Conservation (phyloP, 2,888 invertebrate species). For the Thymelicus lineola region DNA sequence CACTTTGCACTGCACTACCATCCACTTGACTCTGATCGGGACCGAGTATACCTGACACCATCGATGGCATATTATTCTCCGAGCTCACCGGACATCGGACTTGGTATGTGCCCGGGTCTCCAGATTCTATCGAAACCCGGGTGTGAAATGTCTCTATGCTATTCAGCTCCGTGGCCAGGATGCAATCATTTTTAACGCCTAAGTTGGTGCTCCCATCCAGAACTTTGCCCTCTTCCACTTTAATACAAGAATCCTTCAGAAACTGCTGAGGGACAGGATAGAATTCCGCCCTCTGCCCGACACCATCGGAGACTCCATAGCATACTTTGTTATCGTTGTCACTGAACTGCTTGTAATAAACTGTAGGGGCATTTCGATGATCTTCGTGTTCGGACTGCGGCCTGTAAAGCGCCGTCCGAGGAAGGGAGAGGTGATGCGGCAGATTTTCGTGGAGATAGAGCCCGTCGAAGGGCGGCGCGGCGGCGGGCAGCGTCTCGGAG, state of each 20-base stretch:
- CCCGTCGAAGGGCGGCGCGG: conserved; percentile 56
- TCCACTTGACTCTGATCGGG: conserved; percentile 70
- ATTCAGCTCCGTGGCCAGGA: conserved; percentile 57
- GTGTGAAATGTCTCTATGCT: conserved; percentile 65
- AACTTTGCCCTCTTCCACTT: conserved; percentile 56
- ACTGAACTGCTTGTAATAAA: conserved; percentile 66
- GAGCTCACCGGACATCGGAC: conserved; percentile 62
- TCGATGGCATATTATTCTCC: conserved; percentile 66
- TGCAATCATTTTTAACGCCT: conserved; percentile 62
- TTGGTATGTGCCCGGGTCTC: conserved; percentile 68
- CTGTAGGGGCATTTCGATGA: conserved; percentile 56
- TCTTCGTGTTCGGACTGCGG: conserved; percentile 58
- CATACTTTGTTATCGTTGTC: conserved; percentile 64
- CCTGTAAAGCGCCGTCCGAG: conserved; percentile 60
- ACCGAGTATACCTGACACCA: conserved; percentile 63
- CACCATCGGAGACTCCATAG: conserved; percentile 59
- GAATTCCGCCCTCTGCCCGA: conserved; percentile 61
- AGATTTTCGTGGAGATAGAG: conserved; percentile 63
- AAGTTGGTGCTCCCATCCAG: conserved; percentile 51
- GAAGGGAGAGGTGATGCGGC: conserved; percentile 58
- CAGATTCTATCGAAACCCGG: conserved; percentile 60
- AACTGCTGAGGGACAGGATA: conserved; percentile 64
- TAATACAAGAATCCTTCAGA: conserved; percentile 61
- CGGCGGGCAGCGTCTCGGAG: conserved; percentile 59
- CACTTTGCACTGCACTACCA: conserved; percentile 67